These are phyloP conservation scores for Ladona fulva DNA, from an alignment of 1,140 invertebrate species.

Conservation along the genomic window DNA sequence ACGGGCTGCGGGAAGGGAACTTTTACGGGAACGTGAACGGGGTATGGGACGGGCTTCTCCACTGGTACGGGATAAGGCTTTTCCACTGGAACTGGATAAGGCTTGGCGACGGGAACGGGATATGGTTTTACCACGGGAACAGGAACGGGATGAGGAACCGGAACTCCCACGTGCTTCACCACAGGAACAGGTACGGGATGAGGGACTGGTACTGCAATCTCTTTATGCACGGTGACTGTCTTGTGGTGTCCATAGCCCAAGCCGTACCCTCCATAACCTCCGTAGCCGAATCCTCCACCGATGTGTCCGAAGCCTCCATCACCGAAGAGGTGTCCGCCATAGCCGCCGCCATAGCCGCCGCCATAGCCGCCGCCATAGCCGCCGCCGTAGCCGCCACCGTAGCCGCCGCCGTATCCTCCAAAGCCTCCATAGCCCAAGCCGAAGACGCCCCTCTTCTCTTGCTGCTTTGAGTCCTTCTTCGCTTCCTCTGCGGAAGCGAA, in stretches of 20 bases:
- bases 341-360: background rate
- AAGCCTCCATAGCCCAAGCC: conserved; percentile 23
- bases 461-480: conserved; percentile 7
- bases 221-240: conserved; percentile 39
- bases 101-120: conserved; percentile 14
- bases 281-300: background rate
- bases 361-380: background rate
- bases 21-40: conserved; percentile 26
- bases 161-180: conserved; percentile 33
- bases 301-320: background rate
- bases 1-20: conserved; percentile 26
- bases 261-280: conserved; percentile 23
- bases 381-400: background rate
- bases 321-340: background rate
- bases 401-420: conserved; percentile 28
- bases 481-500: background rate
- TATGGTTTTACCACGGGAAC: conserved; percentile 25
- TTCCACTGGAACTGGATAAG: conserved; percentile 25
- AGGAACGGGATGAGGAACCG: conserved; percentile 25
- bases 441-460: background rate
- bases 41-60: conserved; percentile 22
- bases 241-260: conserved; percentile 35
- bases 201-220: conserved; percentile 36
- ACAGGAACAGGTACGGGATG: conserved; percentile 38
- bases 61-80: conserved; percentile 7